Conservation (phyloP, 2,113 vertebrate species). For the Malurus elegans region DNA sequence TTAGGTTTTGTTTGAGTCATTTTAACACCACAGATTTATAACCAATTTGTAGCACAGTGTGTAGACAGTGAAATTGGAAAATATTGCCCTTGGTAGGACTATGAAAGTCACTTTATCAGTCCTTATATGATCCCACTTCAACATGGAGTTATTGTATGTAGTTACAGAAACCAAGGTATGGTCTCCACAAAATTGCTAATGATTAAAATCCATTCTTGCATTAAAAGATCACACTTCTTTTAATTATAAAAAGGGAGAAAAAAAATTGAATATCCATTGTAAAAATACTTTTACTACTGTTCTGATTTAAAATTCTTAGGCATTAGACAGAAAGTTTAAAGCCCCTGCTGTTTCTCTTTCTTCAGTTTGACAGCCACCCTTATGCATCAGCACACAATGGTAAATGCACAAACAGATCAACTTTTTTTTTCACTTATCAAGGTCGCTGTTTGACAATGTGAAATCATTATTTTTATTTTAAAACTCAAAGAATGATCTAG, state of each 20-base stretch:
- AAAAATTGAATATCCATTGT: not conserved
- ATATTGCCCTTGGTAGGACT: not conserved
- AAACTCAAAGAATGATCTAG: not conserved
- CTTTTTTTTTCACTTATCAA: not conserved
- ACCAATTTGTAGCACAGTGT: not conserved
- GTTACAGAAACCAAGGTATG: not conserved
- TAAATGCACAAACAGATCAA: not conserved
- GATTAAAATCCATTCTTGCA: not conserved
- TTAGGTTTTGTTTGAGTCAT: not conserved
- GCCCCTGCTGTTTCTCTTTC: not conserved
- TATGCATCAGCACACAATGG: not conserved
- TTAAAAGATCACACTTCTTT: not conserved
- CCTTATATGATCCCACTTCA: not conserved
- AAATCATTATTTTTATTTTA: not conserved
- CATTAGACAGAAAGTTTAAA: not conserved
- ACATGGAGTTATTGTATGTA: not conserved
- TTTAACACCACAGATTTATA: not conserved
- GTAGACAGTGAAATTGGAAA: not conserved
- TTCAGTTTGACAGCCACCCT: not conserved
- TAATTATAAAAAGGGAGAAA: not conserved
- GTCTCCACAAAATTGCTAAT: not conserved
- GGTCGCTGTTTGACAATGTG: not conserved
- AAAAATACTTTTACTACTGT: not conserved
- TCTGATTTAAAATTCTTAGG: not conserved
- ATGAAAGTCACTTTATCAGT: not conserved